These are phyloP conservation scores for Meliscaeva auricollis DNA, from an alignment of 2,888 invertebrate genomes.

Conservation along the genomic window DNA sequence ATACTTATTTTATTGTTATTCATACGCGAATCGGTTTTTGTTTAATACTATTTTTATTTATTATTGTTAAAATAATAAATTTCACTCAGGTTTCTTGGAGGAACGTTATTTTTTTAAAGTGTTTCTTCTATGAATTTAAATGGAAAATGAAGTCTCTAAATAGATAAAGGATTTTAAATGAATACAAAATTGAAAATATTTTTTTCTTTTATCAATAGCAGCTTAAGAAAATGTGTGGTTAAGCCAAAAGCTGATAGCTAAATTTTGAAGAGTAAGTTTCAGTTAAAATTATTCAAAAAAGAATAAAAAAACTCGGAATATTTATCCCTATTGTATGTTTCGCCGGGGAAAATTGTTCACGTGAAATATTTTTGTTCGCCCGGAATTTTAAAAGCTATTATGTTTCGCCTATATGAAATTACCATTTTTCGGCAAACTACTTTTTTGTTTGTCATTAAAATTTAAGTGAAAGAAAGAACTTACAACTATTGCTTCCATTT, in stretches of 20 bases:
- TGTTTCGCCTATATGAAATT: too few relatives aligned
- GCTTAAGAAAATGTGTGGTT: background rate
- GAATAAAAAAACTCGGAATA: too few relatives aligned
- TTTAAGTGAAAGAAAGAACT: too few relatives aligned
- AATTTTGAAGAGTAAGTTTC: too few relatives aligned
- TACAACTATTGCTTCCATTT: too few relatives aligned
- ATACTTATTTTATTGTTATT: background rate
- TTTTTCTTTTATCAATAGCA: background rate
- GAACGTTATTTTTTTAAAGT: constrained; percentile 18
- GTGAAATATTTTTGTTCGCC: too few relatives aligned
- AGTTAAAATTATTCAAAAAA: too few relatives aligned
- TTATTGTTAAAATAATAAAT: constrained; percentile 7
- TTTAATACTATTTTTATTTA: constrained; percentile 4
- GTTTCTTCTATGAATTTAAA: constrained; percentile 29
- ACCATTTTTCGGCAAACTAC: too few relatives aligned
- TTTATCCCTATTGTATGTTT: too few relatives aligned
- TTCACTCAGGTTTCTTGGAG: constrained; percentile 39
- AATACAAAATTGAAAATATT: background rate
- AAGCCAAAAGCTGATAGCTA: background rate
- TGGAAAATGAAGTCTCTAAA: background rate
- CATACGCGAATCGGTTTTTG: background rate
- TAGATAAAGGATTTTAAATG: background rate
- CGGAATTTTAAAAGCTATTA: too few relatives aligned
- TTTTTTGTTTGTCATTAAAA: too few relatives aligned
- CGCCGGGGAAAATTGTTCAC: too few relatives aligned